Conservation (phyloP, 2,797 vertebrate genomes). For the Pipistrellus nathusii region DNA sequence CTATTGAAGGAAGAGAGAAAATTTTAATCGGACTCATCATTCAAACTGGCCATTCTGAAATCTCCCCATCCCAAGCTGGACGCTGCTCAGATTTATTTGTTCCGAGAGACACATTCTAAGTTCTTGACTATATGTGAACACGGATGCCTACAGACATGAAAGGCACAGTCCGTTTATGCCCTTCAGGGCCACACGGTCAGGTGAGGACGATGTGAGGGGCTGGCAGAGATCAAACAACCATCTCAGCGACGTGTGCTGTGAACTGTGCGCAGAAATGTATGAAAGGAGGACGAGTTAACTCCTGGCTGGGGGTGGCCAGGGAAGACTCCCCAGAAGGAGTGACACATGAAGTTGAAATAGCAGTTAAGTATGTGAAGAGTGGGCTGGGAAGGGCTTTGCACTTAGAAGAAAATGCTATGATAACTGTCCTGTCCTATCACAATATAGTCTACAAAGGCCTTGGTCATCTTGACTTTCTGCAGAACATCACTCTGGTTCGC, state of each 20-base stretch:
- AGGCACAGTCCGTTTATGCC: not conserved
- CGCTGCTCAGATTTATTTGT: not conserved
- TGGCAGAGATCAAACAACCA: not conserved
- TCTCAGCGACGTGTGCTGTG: not conserved
- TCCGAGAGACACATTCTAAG: not conserved
- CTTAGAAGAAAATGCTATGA: not conserved
- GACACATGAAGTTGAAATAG: not conserved
- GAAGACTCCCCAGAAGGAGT: not conserved
- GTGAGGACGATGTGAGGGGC: not conserved
- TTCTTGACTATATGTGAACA: not conserved
- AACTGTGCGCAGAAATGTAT: not conserved
- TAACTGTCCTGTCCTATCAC: not conserved
- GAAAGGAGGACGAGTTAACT: not conserved
- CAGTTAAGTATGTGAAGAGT: not conserved
- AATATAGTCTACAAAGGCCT: not conserved
- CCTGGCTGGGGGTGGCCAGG: not conserved
- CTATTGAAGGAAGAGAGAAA: not conserved
- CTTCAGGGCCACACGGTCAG: not conserved
- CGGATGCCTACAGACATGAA: not conserved
- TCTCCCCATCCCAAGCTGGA: not conserved
- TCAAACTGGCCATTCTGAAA: slow-evolving; percentile 1
- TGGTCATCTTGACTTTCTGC: not conserved
- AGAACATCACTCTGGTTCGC: not conserved
- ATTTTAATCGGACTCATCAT: not conserved
- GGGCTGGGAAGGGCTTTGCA: not conserved